Conservation (phyloP, 2,888 invertebrate species). For the Pristionchus arcanus region DNA sequence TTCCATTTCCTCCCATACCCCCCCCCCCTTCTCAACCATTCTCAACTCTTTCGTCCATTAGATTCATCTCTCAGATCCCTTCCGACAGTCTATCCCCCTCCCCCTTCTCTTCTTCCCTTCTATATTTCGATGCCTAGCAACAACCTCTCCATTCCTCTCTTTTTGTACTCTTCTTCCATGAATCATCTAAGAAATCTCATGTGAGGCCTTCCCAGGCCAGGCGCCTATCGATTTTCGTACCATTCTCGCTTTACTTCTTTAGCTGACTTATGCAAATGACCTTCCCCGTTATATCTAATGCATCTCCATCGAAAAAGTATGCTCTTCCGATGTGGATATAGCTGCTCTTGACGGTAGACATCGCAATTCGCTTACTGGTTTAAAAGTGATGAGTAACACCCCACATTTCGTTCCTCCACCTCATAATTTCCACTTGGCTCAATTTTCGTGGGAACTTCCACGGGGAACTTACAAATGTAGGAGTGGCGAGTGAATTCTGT, state of each 20-base stretch:
- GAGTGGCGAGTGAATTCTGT: background rate
- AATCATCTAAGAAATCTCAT: background rate
- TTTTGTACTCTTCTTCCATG: conserved; percentile 8
- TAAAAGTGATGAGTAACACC: background rate
- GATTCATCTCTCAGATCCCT: too few relatives aligned
- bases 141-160: background rate
- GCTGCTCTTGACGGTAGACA: background rate
- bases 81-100: too few relatives aligned
- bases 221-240: background rate
- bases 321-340: too few relatives aligned
- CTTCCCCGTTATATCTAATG: too few relatives aligned
- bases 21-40: too few relatives aligned
- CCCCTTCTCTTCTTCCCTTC: background rate
- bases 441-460: background rate
- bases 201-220: background rate
- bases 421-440: background rate
- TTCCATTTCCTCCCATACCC: too few relatives aligned
- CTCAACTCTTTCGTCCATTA: too few relatives aligned
- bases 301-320: too few relatives aligned
- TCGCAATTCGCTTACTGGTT: background rate
- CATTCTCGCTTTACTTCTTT: too few relatives aligned
- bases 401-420: background rate
- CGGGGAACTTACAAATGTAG: too few relatives aligned
- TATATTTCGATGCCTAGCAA: background rate
- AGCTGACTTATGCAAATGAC: too few relatives aligned